Evolutionary conservation across 2,797 vertebrate genomes (phyloP).

Genomic region (Eulemur albifrons): DNA sequence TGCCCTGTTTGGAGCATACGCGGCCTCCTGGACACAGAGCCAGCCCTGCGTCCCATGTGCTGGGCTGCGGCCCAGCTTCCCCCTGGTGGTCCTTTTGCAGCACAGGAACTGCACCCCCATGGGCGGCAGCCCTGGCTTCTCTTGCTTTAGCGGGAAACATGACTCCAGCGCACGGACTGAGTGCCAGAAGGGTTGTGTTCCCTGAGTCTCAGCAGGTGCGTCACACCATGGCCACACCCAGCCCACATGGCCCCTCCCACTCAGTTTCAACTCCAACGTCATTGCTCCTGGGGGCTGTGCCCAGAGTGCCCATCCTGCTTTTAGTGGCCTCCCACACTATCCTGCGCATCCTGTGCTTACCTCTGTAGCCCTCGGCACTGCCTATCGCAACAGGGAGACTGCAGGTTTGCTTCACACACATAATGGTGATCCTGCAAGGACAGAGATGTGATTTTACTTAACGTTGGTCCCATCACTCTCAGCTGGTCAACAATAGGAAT

Average conservation of each 20-base stretch:
- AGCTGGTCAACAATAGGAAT: neutral
- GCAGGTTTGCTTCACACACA: neutral
- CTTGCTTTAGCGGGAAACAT: neutral
- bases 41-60: neutral
- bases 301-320: fast-evolving
- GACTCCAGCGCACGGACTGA: neutral
- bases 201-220: neutral
- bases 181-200: neutral
- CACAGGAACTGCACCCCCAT: neutral
- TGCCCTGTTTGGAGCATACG: too few species aligned
- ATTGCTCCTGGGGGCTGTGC: too few species aligned
- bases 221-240: neutral
- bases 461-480: neutral
- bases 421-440: neutral
- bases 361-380: neutral
- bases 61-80: neutral
- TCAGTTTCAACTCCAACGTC: neutral
- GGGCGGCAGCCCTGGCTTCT: neutral
- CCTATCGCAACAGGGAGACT: neutral
- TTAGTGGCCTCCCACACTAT: fast-evolving
- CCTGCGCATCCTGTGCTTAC: neutral
- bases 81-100: neutral
- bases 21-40: neutral
- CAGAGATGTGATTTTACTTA: neutral
- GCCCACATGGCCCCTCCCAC: neutral